These are phyloP conservation scores for Actinostola sp. DNA, from an alignment of 92 coral and sea anemone genomes.

Conservation along the genomic window DNA sequence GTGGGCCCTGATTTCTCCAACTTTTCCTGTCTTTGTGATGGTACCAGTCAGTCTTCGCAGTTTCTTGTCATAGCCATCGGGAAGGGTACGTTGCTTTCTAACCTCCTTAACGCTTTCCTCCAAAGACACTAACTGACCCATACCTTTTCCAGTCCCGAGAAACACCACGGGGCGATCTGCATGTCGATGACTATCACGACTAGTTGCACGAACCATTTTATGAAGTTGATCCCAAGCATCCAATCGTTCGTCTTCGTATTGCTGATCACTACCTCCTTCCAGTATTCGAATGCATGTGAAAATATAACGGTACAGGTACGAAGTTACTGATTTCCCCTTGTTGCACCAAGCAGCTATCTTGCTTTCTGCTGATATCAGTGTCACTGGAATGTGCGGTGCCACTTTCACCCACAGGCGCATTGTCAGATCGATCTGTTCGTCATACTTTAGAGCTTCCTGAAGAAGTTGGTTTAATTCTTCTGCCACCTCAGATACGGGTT, in stretches of 20 bases:
- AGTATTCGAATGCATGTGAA: slow-evolving; percentile 54
- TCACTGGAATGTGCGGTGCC: slow-evolving; percentile 49
- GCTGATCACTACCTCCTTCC: slow-evolving; percentile 36
- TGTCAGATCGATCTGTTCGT: slow-evolving; percentile 41
- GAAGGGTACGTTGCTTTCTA: slow-evolving; percentile 24
- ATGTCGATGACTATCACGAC: slow-evolving; percentile 64
- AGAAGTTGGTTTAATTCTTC: slow-evolving; percentile 14
- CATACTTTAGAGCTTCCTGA: slow-evolving; percentile 42
- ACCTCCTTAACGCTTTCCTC: slow-evolving; percentile 14
- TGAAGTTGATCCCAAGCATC: slow-evolving; percentile 38
- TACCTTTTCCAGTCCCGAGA: slow-evolving; percentile 47
- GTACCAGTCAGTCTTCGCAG: slow-evolving; percentile 54
- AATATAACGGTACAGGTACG: slow-evolving; percentile 53
- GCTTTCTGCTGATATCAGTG: slow-evolving; percentile 43
- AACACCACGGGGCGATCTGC: slow-evolving; percentile 71
- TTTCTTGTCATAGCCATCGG: slow-evolving; percentile 12
- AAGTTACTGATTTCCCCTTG: slow-evolving; percentile 48
- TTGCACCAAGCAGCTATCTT: slow-evolving; percentile 42
- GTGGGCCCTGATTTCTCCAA: slow-evolving; percentile 38
- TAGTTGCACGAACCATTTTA: slow-evolving; percentile 39
- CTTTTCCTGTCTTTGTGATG: slow-evolving; percentile 21
- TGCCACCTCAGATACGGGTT: slow-evolving; percentile 31
- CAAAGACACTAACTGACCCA: slow-evolving; percentile 50
- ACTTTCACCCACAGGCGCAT: slow-evolving; percentile 66
- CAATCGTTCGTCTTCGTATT: slow-evolving; percentile 19